Evolutionary conservation across 2,888 invertebrate species (phyloP), one percentile per base, ranked within the genome.

Genomic region (Drosophila hamatofila): DNA sequence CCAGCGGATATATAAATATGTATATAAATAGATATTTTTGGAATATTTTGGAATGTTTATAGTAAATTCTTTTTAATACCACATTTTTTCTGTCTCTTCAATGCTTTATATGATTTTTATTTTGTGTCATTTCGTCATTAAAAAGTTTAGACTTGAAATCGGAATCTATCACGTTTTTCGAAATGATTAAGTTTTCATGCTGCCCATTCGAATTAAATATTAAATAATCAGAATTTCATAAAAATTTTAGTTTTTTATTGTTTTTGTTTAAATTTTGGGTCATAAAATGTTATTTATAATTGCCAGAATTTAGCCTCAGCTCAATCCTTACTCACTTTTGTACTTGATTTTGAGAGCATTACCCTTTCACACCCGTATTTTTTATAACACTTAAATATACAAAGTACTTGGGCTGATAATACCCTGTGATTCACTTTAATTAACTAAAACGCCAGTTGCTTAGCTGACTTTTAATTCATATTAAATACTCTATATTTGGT

Each of bases 291-390:
- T 49, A 25, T 25, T n/a, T 25, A 5, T 9, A 25, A 25, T 2
- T 5, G 4, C 11, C 16, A 9, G 16, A 33, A 21, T 33, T 37
- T 18, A 25, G 25, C 25, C 11, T 37, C n/a, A 9, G n/a, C n/a
- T 54, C 2, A 54, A 25, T n/a, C 23, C 37, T 54, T 25, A 39
- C 25, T 39, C 14, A 39, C n/a, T 39, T 27, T 18, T 21, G 9
- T 16, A 33, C 42, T 56, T 21, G 25, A 6, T 27, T 48, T 33
- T 18, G 21, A 14, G 48, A 14, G 27, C 62, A 27, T 39, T 63
- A 46, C 14, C 59, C 46, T n/a, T 23, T 18, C 8, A 6, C 21
- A 14, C 30, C 49, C 33, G 27, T 14, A 8, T 39, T 30, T 39
- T 30, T 48, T 39, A 37, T 59, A 11, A 37, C 9, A n/a, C 14